phyloP scores from a whole-genome alignment of 64 coral and sea anemone species.

The Catalaphyllia jardinei region DNA sequence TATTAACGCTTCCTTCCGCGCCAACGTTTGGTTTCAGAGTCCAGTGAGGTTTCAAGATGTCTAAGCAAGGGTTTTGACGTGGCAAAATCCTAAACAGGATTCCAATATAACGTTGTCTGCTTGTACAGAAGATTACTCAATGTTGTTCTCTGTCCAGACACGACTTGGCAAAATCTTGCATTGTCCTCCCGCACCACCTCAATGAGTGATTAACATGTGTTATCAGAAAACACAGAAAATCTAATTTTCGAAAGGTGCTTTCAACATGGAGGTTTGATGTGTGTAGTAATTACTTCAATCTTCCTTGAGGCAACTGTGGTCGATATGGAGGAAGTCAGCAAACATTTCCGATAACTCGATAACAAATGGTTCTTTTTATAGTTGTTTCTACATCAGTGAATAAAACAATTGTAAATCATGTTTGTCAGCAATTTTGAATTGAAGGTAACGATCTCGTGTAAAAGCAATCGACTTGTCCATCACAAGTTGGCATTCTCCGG shows the following conservation, averaged over 20 bases:
- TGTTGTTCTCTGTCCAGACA: background rate
- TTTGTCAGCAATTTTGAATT: background rate
- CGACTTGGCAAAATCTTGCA: background rate
- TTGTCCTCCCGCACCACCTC: background rate
- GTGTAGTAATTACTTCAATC: background rate
- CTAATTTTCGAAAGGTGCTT: slow-evolving; percentile 9
- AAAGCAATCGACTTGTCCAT: background rate
- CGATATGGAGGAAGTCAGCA: background rate
- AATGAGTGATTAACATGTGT: background rate
- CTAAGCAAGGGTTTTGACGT: background rate
- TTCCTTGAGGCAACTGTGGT: background rate
- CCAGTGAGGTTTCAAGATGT: background rate
- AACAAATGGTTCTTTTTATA: background rate
- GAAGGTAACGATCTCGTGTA: background rate
- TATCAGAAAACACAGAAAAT: background rate
- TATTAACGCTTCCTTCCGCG: background rate
- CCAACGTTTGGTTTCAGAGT: background rate
- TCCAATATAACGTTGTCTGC: background rate
- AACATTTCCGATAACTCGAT: background rate
- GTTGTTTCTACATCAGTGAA: background rate
- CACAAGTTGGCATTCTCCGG: background rate
- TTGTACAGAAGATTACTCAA: background rate
- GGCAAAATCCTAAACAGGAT: background rate
- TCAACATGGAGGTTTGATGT: background rate
- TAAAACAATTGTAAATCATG: background rate